A percentile compares a stretch with the other conserved stretches of the same genome.
Evolutionary conservation across 2,797 vertebrate genomes (phyloP).

Genomic region (Neoniphon sammara): DNA sequence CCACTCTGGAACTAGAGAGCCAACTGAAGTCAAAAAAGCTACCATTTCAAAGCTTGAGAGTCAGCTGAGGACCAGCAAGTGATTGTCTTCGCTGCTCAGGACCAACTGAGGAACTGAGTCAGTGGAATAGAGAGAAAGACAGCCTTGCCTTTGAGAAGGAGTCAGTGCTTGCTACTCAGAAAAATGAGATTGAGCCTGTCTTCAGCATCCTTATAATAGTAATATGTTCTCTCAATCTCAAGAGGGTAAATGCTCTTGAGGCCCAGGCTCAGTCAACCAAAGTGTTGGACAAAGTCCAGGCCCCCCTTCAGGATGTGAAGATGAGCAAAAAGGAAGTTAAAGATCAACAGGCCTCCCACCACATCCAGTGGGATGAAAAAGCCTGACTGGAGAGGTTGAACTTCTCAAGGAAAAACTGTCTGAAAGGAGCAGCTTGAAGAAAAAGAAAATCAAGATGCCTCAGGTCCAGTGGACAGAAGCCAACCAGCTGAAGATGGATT

Average conservation of each 20-base stretch:
- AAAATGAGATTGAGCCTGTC: slow-evolving; percentile 45
- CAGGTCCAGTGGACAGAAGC: slow-evolving; percentile 39
- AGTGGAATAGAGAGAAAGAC: no score
- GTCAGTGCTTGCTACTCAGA: background rate
- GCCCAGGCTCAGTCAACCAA: slow-evolving; percentile 25
- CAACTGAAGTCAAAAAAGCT: no score
- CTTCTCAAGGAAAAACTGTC: slow-evolving; percentile 29
- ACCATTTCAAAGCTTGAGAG: no score
- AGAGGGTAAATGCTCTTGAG: slow-evolving; percentile 26
- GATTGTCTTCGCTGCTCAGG: no score
- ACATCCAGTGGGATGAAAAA: slow-evolving; percentile 57
- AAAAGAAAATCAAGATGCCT: slow-evolving; percentile 41
- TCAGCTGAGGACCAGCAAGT: no score
- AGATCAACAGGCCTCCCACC: slow-evolving; percentile 55
- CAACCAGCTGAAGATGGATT: slow-evolving; percentile 45
- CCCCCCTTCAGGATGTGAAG: slow-evolving; percentile 33
- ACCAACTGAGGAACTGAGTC: no score
- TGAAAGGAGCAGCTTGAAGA: slow-evolving; percentile 33
- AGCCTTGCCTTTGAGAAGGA: no score
- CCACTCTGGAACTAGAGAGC: background rate
- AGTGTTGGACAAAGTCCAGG: slow-evolving; percentile 32
- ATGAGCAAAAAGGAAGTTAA: slow-evolving; percentile 45
- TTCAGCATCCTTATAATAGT: slow-evolving; percentile 33
- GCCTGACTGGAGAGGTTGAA: slow-evolving; percentile 34
- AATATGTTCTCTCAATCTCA: slow-evolving; percentile 42